A percentile compares a stretch with the other conserved stretches of the same genome.
These are phyloP conservation scores for Centrocercus urophasianus DNA, from an alignment of 2,113 vertebrate genomes.

Conservation along the genomic window DNA sequence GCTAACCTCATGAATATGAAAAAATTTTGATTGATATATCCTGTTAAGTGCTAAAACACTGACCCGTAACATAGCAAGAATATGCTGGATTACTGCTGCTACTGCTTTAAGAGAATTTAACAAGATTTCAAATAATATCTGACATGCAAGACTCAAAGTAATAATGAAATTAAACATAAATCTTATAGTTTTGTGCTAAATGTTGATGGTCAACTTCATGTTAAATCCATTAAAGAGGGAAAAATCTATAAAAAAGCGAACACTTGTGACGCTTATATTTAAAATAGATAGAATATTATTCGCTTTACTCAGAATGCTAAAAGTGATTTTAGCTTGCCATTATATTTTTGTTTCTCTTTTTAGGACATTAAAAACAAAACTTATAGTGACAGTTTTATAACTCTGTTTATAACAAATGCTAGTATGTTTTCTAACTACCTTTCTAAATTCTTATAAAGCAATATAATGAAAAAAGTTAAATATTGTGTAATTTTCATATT, in stretches of 20 bases:
- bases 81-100: slow-evolving; percentile 19
- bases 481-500: not conserved
- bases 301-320: not conserved
- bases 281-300: not conserved
- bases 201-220: slow-evolving; percentile 17
- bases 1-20: slow-evolving; percentile 21
- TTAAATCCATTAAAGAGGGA: slow-evolving; percentile 7
- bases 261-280: not conserved
- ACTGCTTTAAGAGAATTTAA: slow-evolving; percentile 50
- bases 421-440: not conserved
- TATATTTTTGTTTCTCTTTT: not conserved
- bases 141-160: not conserved
- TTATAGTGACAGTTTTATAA: not conserved
- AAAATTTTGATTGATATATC: slow-evolving; percentile 16
- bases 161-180: slow-evolving; percentile 61
- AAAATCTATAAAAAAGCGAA: not conserved
- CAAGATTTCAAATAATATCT: slow-evolving; percentile 28
- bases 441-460: not conserved
- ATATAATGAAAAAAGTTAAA: not conserved
- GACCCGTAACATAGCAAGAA: not conserved
- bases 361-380: not conserved
- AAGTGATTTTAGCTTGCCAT: not conserved
- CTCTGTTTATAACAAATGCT: not conserved
- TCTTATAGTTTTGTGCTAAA: not conserved
- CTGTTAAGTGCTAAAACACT: slow-evolving; percentile 26